These are phyloP conservation scores for Schrankia costaestrigalis DNA, from an alignment of 2,888 invertebrate genomes.

Conservation along the genomic window DNA sequence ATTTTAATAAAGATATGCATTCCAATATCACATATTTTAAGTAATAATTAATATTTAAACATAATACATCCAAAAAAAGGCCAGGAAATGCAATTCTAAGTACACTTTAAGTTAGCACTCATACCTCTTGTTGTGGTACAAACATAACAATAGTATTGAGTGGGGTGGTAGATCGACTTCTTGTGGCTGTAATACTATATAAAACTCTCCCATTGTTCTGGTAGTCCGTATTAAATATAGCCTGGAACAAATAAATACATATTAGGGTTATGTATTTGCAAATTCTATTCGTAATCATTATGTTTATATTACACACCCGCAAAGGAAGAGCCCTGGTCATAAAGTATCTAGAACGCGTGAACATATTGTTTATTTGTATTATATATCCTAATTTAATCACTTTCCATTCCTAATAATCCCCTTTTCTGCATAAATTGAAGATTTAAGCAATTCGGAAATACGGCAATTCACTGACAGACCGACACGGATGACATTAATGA, in stretches of 20 bases:
- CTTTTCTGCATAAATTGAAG: slow-evolving; percentile 4
- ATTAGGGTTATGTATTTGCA: slow-evolving; percentile 35
- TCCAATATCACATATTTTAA: too few species aligned
- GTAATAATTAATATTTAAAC: too few species aligned
- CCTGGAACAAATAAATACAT: slow-evolving; percentile 54
- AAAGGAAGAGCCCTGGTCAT: slow-evolving; percentile 55
- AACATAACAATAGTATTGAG: slow-evolving; percentile 97
- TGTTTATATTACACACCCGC: slow-evolving; percentile 42
- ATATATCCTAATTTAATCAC: slow-evolving; percentile 19
- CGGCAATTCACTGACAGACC: too few species aligned
- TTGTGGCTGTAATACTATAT: slow-evolving; percentile 55
- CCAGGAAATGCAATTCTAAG: too few species aligned
- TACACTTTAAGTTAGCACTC: slow-evolving; percentile 11
- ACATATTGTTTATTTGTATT: slow-evolving; percentile 57
- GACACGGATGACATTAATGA: too few species aligned
- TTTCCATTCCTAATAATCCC: slow-evolving; percentile 37
- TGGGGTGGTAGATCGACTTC: slow-evolving; percentile 84
- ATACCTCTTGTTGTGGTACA: slow-evolving; percentile 99
- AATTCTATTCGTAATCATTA: slow-evolving; percentile 19
- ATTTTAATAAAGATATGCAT: too few species aligned
- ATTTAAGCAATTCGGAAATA: too few species aligned
- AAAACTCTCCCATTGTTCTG: slow-evolving; percentile 64
- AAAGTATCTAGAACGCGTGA: slow-evolving; percentile 66
- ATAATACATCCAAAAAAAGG: too few species aligned
- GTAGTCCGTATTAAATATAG: slow-evolving; percentile 57